These are phyloP conservation scores for Austrolebias charrua DNA, from an alignment of 2,797 vertebrate species.

Conservation along the genomic window DNA sequence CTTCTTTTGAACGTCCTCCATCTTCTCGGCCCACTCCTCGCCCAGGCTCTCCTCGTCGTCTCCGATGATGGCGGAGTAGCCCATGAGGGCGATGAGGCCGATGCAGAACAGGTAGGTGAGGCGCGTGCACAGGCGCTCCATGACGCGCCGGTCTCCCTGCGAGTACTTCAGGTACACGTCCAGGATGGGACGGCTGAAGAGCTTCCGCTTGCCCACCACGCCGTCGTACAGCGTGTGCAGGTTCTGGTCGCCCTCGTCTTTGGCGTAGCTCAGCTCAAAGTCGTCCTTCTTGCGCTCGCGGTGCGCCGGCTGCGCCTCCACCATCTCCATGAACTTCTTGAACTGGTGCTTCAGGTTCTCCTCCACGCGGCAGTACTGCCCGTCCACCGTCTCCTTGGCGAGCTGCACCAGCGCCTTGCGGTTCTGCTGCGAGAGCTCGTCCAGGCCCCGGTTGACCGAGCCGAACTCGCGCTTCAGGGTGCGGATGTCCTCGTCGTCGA, in stretches of 20 bases:
- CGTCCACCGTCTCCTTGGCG: conserved; percentile 78
- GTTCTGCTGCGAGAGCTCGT: conserved; percentile 75
- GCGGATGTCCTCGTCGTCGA: conserved; percentile 81
- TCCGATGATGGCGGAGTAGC: conserved; percentile 75
- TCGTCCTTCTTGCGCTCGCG: conserved; percentile 67
- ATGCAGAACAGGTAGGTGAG: conserved; percentile 84
- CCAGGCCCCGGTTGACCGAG: conserved; percentile 69
- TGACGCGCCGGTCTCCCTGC: conserved; percentile 65
- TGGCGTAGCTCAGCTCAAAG: conserved; percentile 72
- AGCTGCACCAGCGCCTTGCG: conserved; percentile 73
- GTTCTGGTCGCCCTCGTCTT: conserved; percentile 81
- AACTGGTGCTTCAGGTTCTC: conserved; percentile 83
- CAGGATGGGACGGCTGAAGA: conserved; percentile 81
- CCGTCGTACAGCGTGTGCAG: conserved; percentile 82
- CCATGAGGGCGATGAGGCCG: conserved; percentile 83
- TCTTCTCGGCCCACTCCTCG: conserved; percentile 80
- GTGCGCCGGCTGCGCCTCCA: conserved; percentile 64
- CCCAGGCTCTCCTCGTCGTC: conserved; percentile 78
- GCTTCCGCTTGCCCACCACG: conserved; percentile 78
- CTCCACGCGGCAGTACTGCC: conserved; percentile 77
- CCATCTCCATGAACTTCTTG: conserved; percentile 80
- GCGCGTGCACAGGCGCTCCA: conserved; percentile 80
- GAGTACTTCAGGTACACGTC: conserved; percentile 81
- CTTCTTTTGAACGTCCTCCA: conserved; percentile 77
- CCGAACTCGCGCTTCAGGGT: conserved; percentile 79